A percentile compares a stretch with the other conserved stretches of the same genome.
Evolutionary conservation across 1,140 invertebrate genomes (phyloP).

Genomic region (Sinella curviseta): DNA sequence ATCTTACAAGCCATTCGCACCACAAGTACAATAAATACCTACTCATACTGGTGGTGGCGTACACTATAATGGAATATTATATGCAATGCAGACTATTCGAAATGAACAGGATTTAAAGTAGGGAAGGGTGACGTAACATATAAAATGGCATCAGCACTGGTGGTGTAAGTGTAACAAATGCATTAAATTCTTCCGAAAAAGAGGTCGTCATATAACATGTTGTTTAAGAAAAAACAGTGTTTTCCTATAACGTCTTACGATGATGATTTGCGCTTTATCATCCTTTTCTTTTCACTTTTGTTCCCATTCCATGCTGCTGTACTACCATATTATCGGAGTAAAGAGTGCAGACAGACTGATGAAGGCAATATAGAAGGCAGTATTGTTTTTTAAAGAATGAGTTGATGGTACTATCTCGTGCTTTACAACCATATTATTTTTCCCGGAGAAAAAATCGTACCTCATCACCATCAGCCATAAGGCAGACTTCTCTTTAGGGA

Average conservation of each 20-base stretch:
- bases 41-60: too few relatives aligned
- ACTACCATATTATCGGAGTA: too few relatives aligned
- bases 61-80: too few relatives aligned
- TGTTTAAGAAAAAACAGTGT: background rate
- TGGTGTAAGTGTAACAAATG: background rate
- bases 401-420: background rate
- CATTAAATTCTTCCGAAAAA: conserved; percentile 7
- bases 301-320: background rate
- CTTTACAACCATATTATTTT: background rate
- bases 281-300: background rate
- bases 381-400: background rate
- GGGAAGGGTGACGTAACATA: too few relatives aligned
- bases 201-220: background rate
- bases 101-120: too few relatives aligned
- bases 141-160: background rate
- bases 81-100: too few relatives aligned
- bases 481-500: background rate
- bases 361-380: background rate
- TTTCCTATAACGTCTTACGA: background rate
- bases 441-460: background rate
- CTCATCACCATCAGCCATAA: background rate
- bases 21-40: too few relatives aligned
- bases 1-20: too few relatives aligned
- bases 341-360: background rate
- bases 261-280: background rate